Percentiles rank a stretch among this genome's conserved stretches.
These are phyloP conservation scores for Aspidiotus destructor DNA, from an alignment of 2,888 invertebrate genomes.

Conservation along the genomic window DNA sequence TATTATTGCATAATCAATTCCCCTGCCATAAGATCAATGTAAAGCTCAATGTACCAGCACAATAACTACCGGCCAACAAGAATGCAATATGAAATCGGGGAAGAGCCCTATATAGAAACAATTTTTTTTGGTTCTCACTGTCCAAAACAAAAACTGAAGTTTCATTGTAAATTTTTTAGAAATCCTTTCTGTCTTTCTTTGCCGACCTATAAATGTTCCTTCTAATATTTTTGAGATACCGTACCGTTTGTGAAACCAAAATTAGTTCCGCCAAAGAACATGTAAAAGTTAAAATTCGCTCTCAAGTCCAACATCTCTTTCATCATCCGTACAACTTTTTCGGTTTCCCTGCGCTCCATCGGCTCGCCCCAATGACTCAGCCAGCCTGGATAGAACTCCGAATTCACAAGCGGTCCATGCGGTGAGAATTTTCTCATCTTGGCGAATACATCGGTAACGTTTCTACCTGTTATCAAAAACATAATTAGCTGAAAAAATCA, in stretches of 20 bases:
- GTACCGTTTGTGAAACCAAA: conserved; percentile 56
- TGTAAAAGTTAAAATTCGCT: conserved; percentile 73
- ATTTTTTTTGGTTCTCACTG: too few species aligned
- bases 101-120: too few species aligned
- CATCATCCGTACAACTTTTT: conserved; percentile 45
- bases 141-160: too few species aligned
- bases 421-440: neutral
- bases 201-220: too few species aligned
- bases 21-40: too few species aligned
- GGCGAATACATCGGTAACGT: neutral
- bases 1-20: too few species aligned
- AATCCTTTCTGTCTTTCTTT: too few species aligned
- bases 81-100: too few species aligned
- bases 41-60: too few species aligned
- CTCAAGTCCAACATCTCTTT: conserved; percentile 49
- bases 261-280: conserved; percentile 86
- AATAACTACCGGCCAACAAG: too few species aligned
- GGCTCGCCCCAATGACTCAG: conserved; percentile 68
- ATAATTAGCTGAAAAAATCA: neutral
- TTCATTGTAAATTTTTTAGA: too few species aligned
- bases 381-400: conserved; percentile 90
- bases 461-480: neutral
- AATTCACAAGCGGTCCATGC: conserved; percentile 73
- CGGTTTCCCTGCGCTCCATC: conserved; percentile 49
- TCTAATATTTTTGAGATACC: too few species aligned